phyloP scores from a whole-genome alignment of 2,888 invertebrate genomes.

The Orthosia gracilis region DNA sequence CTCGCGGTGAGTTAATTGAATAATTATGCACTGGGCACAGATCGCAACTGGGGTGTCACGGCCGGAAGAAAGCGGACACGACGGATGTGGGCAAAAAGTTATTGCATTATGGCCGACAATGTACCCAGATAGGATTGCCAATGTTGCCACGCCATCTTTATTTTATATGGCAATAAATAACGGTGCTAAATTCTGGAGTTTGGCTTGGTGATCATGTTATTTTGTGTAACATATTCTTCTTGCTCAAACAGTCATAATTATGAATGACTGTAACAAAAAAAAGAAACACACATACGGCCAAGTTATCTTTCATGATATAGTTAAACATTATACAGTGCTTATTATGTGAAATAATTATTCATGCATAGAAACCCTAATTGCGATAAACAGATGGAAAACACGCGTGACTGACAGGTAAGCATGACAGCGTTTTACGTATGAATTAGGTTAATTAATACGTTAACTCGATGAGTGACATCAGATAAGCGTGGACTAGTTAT shows the following conservation, averaged over 20 bases:
- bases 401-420: slow-evolving; percentile 57
- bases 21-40: slow-evolving; percentile 79
- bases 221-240: not conserved
- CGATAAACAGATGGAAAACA: slow-evolving; percentile 50
- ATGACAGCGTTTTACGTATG: slow-evolving; percentile 60
- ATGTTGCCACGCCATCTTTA: slow-evolving; percentile 34
- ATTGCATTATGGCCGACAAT: slow-evolving; percentile 58
- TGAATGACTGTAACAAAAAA: too few relatives aligned
- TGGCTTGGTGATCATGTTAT: slow-evolving; percentile 14
- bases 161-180: slow-evolving; percentile 38
- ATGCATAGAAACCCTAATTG: slow-evolving; percentile 47
- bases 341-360: slow-evolving; percentile 43
- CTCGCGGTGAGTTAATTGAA: slow-evolving; percentile 70
- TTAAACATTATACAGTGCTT: slow-evolving; percentile 25
- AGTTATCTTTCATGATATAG: slow-evolving; percentile 35
- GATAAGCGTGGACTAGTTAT: slow-evolving; percentile 27
- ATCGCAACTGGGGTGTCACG: slow-evolving; percentile 88
- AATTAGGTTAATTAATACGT: slow-evolving; percentile 65
- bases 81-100: slow-evolving; percentile 73
- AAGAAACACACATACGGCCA: not conserved
- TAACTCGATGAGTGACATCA: slow-evolving; percentile 38
- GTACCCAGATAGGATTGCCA: slow-evolving; percentile 49
- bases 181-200: not conserved
- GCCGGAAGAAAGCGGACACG: slow-evolving; percentile 82
- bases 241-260: not conserved